These are phyloP conservation scores for Dugesia japonica DNA, from an alignment of 2,888 invertebrate species.

Conservation along the genomic window DNA sequence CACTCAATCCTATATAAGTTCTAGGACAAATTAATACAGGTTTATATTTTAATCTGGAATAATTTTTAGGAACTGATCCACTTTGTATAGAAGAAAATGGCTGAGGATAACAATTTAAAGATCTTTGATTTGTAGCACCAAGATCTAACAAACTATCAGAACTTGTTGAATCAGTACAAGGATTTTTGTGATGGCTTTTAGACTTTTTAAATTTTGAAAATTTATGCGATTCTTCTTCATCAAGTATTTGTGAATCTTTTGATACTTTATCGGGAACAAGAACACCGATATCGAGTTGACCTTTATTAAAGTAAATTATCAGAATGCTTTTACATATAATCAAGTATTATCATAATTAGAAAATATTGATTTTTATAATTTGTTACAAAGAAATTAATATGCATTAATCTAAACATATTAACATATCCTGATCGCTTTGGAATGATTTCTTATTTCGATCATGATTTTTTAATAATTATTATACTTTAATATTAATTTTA, in stretches of 20 bases:
- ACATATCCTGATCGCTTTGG: no score
- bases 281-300: constrained; percentile 11
- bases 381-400: no score
- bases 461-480: no score
- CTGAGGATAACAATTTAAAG: neutral
- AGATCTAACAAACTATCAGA: constrained; percentile 4
- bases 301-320: no score
- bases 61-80: neutral
- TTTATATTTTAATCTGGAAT: constrained; percentile 20
- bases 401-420: no score
- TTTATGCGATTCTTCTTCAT: neutral
- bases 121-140: neutral
- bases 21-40: neutral
- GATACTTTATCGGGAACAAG: neutral
- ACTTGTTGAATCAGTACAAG: neutral
- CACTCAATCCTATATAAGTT: neutral
- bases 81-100: neutral
- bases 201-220: constrained; percentile 3
- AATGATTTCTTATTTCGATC: no score
- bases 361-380: no score
- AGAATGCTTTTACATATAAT: no score
- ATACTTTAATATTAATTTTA: no score
- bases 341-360: no score
- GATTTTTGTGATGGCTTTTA: neutral
- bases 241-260: neutral